Base-by-base conservation (phyloP, 64 coral and sea anemone species). In the Acropora tenuis region DNA sequence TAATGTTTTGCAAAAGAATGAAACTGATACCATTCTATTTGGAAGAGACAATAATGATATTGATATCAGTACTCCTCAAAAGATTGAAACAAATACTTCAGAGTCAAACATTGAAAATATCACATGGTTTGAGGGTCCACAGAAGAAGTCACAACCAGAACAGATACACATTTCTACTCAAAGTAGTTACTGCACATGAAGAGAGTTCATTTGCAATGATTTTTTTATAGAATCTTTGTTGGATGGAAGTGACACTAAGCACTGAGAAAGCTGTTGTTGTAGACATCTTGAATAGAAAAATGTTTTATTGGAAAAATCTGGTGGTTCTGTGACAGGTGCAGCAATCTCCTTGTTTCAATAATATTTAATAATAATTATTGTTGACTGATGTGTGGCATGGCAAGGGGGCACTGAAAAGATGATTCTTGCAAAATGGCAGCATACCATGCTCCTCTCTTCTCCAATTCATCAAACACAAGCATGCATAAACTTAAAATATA, bases 11-110 rank as follows among this genome's bases (percentile, higher is more conserved):
- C 57, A 87, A 13, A 66, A 65, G 8, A 87, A 83, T 45, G 75
- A 92, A 59, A 86, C 83, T 69, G 91, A 92, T 87, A 76, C 82
- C 16, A 63, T 92, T 19, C 50, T 92, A 68, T 92, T 92, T 77
- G 83, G 43, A 20, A 80, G 67, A 59, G 81, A 86, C 71, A 71
- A 75, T 85, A 71, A 85, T 85, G 49, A 85, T 18, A 71, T 18
- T 85, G 49, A 85, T 18, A 71, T 18, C 15, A 18, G 46, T 48
- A 18, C 45, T 40, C 7, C 63, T 11, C 42, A 48, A 40, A 48
- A 15, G 17, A 46, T 10, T 2, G 13, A 63, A 9, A 55, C 52
- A 55, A 55, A 9, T 55, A 55, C 52, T 63, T 63, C 60, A 63
- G 7, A 63, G 60, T 63, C 13, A 15, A 63, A 48, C 3, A 63